These are phyloP conservation scores for Periophthalmus modestus DNA, from an alignment of 2,113 vertebrate species.

Conservation along the genomic window DNA sequence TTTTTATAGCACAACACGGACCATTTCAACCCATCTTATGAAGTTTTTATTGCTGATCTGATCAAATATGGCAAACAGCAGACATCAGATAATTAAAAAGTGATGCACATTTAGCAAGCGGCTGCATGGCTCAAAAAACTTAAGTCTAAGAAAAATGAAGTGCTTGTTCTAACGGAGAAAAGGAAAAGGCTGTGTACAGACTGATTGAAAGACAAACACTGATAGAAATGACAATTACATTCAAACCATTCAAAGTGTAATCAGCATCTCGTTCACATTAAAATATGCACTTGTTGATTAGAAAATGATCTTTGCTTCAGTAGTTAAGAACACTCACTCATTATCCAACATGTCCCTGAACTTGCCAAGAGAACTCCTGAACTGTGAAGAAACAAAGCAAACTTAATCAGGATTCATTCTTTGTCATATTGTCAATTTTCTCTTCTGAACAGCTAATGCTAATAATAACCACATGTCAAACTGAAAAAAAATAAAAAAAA, in stretches of 20 bases:
- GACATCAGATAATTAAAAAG: no score
- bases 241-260: not conserved
- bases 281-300: slow-evolving; percentile 4
- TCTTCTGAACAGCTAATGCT: not conserved
- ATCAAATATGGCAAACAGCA: no score
- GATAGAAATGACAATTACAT: not conserved
- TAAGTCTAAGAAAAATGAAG: no score
- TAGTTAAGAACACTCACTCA: not conserved
- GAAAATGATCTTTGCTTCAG: not conserved
- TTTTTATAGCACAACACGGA: no score
- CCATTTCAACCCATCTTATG: no score
- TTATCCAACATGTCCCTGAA: no score
- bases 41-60: no score
- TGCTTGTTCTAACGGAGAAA: not conserved
- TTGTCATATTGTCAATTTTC: not conserved
- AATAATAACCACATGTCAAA: not conserved
- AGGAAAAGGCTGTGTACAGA: not conserved
- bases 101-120: no score
- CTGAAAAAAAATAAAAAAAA: not conserved
- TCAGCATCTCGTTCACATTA: not conserved
- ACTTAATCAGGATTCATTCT: not conserved
- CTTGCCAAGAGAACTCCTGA: no score
- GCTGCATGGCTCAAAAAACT: no score
- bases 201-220: not conserved
- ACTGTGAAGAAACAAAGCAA: slow-evolving; percentile 1